These are phyloP conservation scores for Cyanoderma ruficeps DNA, from an alignment of 2,113 vertebrate genomes.

Conservation along the genomic window DNA sequence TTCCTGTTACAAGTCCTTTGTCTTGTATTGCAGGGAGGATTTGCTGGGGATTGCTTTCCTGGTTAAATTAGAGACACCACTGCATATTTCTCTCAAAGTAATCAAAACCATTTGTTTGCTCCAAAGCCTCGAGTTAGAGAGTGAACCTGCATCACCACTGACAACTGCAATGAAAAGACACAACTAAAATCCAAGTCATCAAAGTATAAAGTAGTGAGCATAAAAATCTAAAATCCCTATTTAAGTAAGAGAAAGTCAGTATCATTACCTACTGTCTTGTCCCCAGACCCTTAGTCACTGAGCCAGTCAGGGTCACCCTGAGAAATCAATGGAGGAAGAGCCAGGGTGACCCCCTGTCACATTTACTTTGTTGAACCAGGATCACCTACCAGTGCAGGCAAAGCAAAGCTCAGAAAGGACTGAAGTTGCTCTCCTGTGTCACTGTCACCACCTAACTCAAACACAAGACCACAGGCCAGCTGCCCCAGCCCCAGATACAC, in stretches of 20 bases:
- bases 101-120: neutral
- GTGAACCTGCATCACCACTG: neutral
- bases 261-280: neutral
- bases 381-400: neutral
- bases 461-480: rapidly evolving
- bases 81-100: neutral
- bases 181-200: neutral
- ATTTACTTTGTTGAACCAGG: neutral
- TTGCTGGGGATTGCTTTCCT: neutral
- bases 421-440: neutral
- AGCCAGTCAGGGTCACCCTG: neutral
- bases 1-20: neutral
- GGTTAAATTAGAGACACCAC: neutral
- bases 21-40: neutral
- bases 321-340: neutral
- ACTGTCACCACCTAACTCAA: neutral
- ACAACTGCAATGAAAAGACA: neutral
- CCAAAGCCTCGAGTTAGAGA: neutral
- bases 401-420: neutral
- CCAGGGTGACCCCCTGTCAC: neutral
- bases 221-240: neutral
- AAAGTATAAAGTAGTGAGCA: neutral
- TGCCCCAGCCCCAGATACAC: rapidly evolving
- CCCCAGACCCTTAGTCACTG: neutral
- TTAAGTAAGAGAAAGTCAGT: neutral